Evolutionary conservation across 2,113 vertebrate genomes (phyloP), one percentile per base, ranked within the genome.

Genomic region (Varanus komodoensis): DNA sequence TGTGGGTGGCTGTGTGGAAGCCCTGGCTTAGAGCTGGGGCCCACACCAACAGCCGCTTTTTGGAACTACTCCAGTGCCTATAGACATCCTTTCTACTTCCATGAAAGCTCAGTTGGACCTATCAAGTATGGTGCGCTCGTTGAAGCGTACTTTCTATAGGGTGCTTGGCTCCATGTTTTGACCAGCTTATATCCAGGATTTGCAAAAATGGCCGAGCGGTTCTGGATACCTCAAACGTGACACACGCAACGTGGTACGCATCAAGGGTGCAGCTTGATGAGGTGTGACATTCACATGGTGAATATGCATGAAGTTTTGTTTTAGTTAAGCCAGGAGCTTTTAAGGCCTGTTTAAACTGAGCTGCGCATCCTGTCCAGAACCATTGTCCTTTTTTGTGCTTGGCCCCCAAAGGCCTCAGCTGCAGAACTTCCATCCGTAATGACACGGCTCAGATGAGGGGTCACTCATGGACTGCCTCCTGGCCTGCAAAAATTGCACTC

Each of bases 1-100:
- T 92, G 87, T 79, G 89, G 91, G 83, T 92, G 69, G 91, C 90
- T 93, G 89, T 89, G 69, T 89, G 88, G 89, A 88, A 93, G 34
- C 0, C 8, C 25, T 21, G 85, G 89, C 81, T 92, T 77, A 90
- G 91, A 88, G 2, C 61, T 54, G 91, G 84, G 92, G 77, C 91
- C 81, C 92, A 88, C 86, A 90, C 91, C 88, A 6, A 1, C 87
- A 82, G 0, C 71, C 84, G 9, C 1, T 78, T 71, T 52, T 0
- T 82, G 88, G 91, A 89, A 87, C 64, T 89, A 84, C 92, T 93
- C 93, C 91, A 90, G 88, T 87, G 15, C 81, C 92, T 71, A 67
- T 89, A 82, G 88, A 87, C 80, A 71, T 11, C 25, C 80, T 89
- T 74, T 61, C 25, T 21, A 78, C 74, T 85, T 54, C n/a, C 17